Conservation (phyloP, 2,888 invertebrate species). For the Cantharis lateralis region DNA sequence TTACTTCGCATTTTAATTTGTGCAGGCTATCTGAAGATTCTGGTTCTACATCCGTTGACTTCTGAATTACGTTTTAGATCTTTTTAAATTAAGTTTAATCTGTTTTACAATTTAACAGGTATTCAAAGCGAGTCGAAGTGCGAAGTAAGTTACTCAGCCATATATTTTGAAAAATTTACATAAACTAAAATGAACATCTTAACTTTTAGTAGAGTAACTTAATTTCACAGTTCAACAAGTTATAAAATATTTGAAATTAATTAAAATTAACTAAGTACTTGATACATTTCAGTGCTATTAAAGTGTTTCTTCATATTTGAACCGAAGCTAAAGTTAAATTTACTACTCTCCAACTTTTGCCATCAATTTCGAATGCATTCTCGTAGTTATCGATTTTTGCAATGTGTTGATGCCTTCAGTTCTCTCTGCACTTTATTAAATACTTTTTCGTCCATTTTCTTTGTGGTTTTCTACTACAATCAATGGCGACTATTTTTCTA, state of each 20-base stretch:
- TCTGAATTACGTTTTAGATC: not conserved
- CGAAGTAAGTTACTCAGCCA: not conserved
- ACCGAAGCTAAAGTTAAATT: not conserved
- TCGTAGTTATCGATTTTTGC: not conserved
- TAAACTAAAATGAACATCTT: not conserved
- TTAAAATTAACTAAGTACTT: not conserved
- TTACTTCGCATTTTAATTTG: not conserved
- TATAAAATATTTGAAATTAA: not conserved
- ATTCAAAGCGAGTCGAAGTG: not conserved
- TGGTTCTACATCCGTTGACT: not conserved
- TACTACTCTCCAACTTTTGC: not conserved
- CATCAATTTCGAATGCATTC: not conserved
- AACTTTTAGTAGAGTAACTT: not conserved
- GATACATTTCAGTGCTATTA: not conserved
- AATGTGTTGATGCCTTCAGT: not conserved
- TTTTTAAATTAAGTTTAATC: not conserved
- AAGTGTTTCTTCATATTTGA: not conserved
- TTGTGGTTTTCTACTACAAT: not conserved
- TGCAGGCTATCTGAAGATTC: not conserved
- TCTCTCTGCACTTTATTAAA: not conserved
- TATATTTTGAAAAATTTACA: not conserved
- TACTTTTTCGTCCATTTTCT: not conserved
- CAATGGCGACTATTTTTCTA: not conserved
- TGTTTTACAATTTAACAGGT: not conserved
- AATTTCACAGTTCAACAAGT: not conserved